phyloP scores from a whole-genome alignment of 2,113 vertebrate genomes.

The Channa argus region DNA sequence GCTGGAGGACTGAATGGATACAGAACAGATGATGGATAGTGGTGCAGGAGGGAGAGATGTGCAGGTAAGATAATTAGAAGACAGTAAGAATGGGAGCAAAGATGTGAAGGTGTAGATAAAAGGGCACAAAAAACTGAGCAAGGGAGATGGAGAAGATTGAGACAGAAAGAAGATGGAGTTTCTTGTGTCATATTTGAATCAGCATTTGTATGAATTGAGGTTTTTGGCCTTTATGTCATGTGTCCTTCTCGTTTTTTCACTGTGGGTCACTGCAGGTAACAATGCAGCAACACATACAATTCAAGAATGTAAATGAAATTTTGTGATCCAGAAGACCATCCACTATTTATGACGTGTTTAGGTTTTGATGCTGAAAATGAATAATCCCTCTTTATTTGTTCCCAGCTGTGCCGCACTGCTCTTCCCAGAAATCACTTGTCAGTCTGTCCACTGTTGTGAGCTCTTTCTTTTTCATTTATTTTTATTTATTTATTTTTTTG shows the following conservation, averaged over 20 bases:
- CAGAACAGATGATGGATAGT: slow-evolving; percentile 34
- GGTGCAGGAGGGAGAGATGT: slow-evolving; percentile 4
- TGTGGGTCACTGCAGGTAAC: not conserved
- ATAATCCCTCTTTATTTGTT: not conserved
- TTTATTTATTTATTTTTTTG: too few relatives aligned
- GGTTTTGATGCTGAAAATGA: not conserved
- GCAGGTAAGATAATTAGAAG: slow-evolving; percentile 55
- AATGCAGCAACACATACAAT: not conserved
- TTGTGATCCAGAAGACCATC: not conserved
- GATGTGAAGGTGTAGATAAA: slow-evolving; percentile 43
- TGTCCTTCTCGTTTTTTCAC: not conserved
- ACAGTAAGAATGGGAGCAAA: slow-evolving; percentile 15
- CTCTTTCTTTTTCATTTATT: not conserved
- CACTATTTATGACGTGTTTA: not conserved
- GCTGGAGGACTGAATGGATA: slow-evolving; percentile 4
- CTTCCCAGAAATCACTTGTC: not conserved
- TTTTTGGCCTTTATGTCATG: slow-evolving; percentile 16
- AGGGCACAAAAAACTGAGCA: slow-evolving; percentile 13
- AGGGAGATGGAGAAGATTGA: slow-evolving; percentile 1
- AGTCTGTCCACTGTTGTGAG: not conserved
- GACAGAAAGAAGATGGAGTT: not conserved
- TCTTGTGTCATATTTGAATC: slow-evolving; percentile 22
- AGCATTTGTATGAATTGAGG: slow-evolving; percentile 2
- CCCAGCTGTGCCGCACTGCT: slow-evolving; percentile 2
- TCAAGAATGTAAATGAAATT: slow-evolving; percentile 6